Percentiles rank a stretch among this genome's conserved stretches.
Evolutionary conservation across 2,113 vertebrate species (phyloP).

Genomic region (Clinocottus analis): DNA sequence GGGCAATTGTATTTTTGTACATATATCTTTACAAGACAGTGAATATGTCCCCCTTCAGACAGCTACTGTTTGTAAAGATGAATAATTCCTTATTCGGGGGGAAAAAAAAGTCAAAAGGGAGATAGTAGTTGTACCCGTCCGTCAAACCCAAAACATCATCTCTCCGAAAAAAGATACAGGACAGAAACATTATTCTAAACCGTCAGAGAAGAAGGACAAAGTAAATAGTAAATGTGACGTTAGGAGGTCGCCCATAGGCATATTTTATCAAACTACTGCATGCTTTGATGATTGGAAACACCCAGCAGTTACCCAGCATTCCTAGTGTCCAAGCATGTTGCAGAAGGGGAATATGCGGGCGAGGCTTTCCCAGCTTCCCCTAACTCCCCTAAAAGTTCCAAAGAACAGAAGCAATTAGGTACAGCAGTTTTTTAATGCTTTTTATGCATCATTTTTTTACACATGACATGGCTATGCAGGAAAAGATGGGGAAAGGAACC

Average conservation of each 20-base stretch:
- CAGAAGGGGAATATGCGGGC: not conserved
- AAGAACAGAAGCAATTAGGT: not conserved
- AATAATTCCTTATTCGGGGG: not conserved
- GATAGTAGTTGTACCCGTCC: too few species aligned
- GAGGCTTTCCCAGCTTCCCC: not conserved
- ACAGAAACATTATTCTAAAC: not conserved
- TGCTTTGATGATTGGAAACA: not conserved
- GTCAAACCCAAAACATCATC: too few species aligned
- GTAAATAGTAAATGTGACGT: not conserved
- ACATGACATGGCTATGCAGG: not conserved
- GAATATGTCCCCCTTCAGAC: not conserved
- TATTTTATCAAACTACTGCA: not conserved
- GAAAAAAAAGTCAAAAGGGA: not conserved
- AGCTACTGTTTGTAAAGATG: not conserved
- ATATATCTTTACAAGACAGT: constrained; percentile 9
- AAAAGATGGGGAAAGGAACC: not conserved
- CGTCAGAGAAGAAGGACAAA: not conserved
- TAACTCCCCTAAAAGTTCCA: not conserved
- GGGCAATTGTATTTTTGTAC: constrained; percentile 10
- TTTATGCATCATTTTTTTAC: not conserved
- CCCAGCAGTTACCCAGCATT: not conserved
- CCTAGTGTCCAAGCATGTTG: not conserved
- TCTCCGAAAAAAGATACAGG: not conserved
- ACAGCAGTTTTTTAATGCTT: not conserved
- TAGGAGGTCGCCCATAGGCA: not conserved